Percentiles rank a stretch among this genome's conserved stretches.
Conservation (phyloP, 1,140 invertebrate genomes). For the Drosophila aff. region DNA sequence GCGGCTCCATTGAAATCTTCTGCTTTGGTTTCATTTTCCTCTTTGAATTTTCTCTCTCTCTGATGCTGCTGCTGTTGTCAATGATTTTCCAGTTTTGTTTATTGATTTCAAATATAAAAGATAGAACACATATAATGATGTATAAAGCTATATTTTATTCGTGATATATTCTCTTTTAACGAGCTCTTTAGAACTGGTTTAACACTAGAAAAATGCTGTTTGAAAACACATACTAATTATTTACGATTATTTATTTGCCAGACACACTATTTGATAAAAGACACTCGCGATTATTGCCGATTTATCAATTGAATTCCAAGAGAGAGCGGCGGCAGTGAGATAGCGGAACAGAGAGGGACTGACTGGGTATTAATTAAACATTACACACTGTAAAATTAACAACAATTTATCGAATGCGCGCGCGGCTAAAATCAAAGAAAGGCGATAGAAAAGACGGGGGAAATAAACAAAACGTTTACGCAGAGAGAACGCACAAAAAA, state of each 20-base stretch:
- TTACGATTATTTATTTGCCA: slow-evolving; percentile 26
- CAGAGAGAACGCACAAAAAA: slow-evolving; percentile 47
- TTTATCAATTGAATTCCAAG: slow-evolving; percentile 38
- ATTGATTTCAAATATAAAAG: slow-evolving; percentile 36
- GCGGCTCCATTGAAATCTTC: slow-evolving; percentile 51
- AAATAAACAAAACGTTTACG: slow-evolving; percentile 45
- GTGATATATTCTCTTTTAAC: slow-evolving; percentile 18
- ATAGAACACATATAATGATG: slow-evolving; percentile 13
- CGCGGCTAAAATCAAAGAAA: slow-evolving; percentile 77
- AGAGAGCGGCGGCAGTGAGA: slow-evolving; percentile 3
- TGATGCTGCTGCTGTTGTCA: slow-evolving; percentile 27
- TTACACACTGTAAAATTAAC: slow-evolving; percentile 69
- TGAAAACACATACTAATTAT: slow-evolving; percentile 26
- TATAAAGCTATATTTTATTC: slow-evolving; percentile 4
- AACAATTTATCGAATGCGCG: slow-evolving; percentile 71
- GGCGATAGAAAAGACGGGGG: slow-evolving; percentile 18
- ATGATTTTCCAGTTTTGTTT: slow-evolving; percentile 55
- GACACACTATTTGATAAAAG: slow-evolving; percentile 16
- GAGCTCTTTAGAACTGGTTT: slow-evolving; percentile 37
- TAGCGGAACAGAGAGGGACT: slow-evolving; percentile 6
- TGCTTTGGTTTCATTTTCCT: slow-evolving; percentile 74
- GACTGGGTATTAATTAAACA: slow-evolving; percentile 39
- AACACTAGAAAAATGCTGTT: slow-evolving; percentile 42
- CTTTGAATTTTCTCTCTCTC: slow-evolving; percentile 15
- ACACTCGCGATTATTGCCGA: slow-evolving; percentile 28